phyloP scores from a whole-genome alignment of 2,797 vertebrate species.

The Anguilla pacifica region DNA sequence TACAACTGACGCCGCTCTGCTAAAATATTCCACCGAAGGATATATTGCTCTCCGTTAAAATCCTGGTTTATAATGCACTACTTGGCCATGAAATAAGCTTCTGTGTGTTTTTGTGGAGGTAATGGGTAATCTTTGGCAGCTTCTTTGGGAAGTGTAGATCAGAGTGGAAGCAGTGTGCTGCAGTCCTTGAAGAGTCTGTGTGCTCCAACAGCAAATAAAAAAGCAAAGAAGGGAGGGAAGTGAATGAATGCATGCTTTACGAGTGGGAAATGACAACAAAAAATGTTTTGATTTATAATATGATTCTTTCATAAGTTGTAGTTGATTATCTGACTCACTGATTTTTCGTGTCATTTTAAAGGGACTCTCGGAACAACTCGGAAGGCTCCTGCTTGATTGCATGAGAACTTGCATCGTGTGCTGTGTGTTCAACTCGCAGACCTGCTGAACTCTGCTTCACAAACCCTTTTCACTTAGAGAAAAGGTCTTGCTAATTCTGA shows the following conservation, averaged over 20 bases:
- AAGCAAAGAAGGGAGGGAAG: background rate
- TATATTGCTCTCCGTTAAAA: background rate
- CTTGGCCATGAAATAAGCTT: background rate
- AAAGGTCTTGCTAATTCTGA: background rate
- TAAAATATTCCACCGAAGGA: background rate
- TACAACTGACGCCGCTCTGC: background rate
- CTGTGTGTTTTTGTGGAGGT: slow-evolving; percentile 1
- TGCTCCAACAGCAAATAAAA: background rate
- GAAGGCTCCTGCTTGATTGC: background rate
- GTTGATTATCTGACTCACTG: background rate
- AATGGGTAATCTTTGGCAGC: background rate
- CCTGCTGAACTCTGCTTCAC: background rate
- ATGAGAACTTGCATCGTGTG: background rate
- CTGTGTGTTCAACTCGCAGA: background rate
- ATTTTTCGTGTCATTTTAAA: background rate
- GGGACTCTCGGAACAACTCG: background rate
- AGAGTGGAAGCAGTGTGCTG: background rate
- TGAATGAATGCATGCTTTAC: background rate
- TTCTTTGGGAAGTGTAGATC: slow-evolving; percentile 7
- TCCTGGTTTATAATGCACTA: background rate
- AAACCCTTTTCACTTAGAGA: background rate
- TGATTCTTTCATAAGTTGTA: background rate
- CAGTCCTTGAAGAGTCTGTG: background rate
- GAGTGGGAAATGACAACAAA: background rate
- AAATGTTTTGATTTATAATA: background rate